A percentile compares a stretch with the other conserved stretches of the same genome.
Conservation (phyloP, 2,113 vertebrate species). For the Seriola aureovittata region DNA sequence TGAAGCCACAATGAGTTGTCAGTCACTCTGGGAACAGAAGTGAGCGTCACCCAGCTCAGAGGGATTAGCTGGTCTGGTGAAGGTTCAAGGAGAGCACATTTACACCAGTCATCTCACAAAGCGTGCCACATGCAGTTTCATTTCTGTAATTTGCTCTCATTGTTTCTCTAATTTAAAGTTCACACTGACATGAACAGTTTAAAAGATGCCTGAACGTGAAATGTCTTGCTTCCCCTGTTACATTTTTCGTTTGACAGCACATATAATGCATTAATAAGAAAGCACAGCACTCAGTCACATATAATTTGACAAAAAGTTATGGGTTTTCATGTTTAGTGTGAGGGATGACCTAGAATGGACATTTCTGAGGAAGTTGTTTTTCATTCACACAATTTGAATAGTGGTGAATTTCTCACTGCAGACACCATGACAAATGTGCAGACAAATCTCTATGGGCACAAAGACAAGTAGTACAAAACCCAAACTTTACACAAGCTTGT, state of each 20-base stretch:
- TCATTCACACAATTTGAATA: neutral
- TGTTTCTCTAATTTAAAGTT: constrained; percentile 8
- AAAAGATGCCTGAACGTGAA: neutral
- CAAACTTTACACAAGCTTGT: neutral
- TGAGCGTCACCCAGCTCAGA: constrained; percentile 1
- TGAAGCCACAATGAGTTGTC: constrained; percentile 59
- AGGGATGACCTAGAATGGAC: neutral
- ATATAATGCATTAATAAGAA: neutral
- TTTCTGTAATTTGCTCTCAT: constrained; percentile 4
- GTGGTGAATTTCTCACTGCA: neutral
- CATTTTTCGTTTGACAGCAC: neutral
- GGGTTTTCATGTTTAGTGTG: neutral
- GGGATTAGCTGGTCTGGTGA: constrained; percentile 48
- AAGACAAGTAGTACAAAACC: neutral
- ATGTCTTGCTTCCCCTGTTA: neutral
- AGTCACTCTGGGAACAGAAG: constrained; percentile 28
- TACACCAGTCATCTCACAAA: neutral
- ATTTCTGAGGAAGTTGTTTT: constrained; percentile 18
- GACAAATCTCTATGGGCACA: neutral
- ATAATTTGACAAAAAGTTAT: neutral
- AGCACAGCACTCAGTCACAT: neutral
- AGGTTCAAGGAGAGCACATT: constrained; percentile 51
- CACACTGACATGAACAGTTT: neutral
- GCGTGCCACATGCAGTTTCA: constrained; percentile 1
- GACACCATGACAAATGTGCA: neutral